These are phyloP conservation scores for Portunus trituberculatus DNA, from an alignment of 1,140 invertebrate species.

Conservation along the genomic window DNA sequence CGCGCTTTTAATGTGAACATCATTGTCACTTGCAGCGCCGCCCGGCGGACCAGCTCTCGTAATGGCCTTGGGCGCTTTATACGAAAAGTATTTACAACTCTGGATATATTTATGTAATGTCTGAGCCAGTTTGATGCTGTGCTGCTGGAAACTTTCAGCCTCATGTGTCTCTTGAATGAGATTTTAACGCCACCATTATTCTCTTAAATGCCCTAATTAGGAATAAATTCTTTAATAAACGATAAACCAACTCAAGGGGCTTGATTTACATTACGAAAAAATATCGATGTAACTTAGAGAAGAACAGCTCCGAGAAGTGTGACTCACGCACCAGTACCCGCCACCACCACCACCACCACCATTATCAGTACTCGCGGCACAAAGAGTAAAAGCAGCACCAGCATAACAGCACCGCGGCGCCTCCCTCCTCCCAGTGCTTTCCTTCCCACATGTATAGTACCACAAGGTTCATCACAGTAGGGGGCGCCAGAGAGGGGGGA, in stretches of 20 bases:
- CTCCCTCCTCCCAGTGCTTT: background rate
- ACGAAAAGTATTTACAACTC: slow-evolving; percentile 62
- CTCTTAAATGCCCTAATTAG: slow-evolving; percentile 71
- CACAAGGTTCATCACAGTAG: background rate
- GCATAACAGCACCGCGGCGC: background rate
- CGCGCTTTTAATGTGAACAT: slow-evolving; percentile 75
- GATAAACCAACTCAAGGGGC: slow-evolving; percentile 67
- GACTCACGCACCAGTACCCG: slow-evolving; percentile 34
- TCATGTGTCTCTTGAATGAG: slow-evolving; percentile 69
- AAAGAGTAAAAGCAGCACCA: background rate
- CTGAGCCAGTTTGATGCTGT: slow-evolving; percentile 65
- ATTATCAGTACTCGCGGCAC: background rate
- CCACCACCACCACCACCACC: background rate
- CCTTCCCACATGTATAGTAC: background rate
- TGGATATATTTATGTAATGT: slow-evolving; percentile 69
- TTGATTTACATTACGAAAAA: slow-evolving; percentile 60
- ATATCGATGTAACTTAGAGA: slow-evolving; percentile 56
- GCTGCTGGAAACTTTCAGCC: slow-evolving; percentile 60
- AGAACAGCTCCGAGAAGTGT: slow-evolving; percentile 55
- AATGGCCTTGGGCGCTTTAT: slow-evolving; percentile 62
- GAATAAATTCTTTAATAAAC: slow-evolving; percentile 72
- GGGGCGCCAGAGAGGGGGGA: background rate
- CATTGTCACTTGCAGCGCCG: slow-evolving; percentile 73
- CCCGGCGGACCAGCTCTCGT: slow-evolving; percentile 34
- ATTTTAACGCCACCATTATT: slow-evolving; percentile 69